A percentile compares a stretch with the other conserved stretches of the same genome.
phyloP scores from a whole-genome alignment of 2,797 vertebrate species.

The Onychomys torridus region DNA sequence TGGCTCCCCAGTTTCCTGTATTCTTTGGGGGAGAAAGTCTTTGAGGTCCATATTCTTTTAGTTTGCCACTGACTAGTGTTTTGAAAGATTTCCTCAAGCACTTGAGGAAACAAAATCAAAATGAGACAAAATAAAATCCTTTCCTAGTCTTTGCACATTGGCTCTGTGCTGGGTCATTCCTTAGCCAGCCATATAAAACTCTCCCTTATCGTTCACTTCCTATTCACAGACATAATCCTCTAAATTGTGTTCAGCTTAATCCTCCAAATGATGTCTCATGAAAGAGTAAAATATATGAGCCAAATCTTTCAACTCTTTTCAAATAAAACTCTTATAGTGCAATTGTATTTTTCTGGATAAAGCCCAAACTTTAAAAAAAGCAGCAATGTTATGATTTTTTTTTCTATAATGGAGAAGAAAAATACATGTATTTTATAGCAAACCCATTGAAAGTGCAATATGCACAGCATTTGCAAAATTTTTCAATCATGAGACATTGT shows the following conservation, averaged over 20 bases:
- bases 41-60: not conserved
- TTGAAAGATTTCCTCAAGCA: slow-evolving; percentile 1
- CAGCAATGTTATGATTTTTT: not conserved
- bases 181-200: not conserved
- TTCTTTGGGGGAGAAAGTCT: not conserved
- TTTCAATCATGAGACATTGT: not conserved
- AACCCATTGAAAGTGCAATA: slow-evolving; percentile 13
- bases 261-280: not conserved
- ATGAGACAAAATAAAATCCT: not conserved
- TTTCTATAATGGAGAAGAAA: slow-evolving; percentile 21
- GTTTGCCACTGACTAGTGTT: not conserved
- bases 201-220: not conserved
- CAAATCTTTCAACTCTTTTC: slow-evolving; percentile 6
- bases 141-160: not conserved
- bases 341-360: slow-evolving; percentile 24
- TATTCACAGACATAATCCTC: slow-evolving; percentile 14
- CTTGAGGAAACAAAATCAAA: not conserved
- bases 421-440: not conserved
- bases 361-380: not conserved
- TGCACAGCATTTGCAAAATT: slow-evolving; percentile 1
- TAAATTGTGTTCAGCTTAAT: slow-evolving; percentile 24
- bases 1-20: not conserved
- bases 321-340: not conserved
- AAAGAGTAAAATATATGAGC: slow-evolving; percentile 16
- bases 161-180: not conserved